These are phyloP conservation scores for Aplidium turbinatum DNA, from an alignment of 23 tunicate species.

Conservation along the genomic window DNA sequence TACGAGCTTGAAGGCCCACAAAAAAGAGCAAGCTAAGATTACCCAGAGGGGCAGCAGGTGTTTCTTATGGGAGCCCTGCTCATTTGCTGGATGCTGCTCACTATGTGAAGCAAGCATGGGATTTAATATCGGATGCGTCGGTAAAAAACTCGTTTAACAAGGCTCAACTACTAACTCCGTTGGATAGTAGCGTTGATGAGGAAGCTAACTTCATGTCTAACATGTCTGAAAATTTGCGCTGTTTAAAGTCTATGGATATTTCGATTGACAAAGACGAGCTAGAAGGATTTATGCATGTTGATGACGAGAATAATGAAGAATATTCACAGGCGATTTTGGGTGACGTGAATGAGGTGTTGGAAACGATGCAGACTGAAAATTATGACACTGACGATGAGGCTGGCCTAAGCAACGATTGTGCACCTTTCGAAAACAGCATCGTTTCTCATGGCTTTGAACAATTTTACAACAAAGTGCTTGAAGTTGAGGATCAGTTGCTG, in stretches of 20 bases:
- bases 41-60: conserved; percentile 17
- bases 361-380: neutral
- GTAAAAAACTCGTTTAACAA: conserved; percentile 26
- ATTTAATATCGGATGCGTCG: conserved; percentile 36
- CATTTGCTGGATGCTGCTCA: conserved; percentile 37
- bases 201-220: conserved; percentile 19
- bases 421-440: neutral
- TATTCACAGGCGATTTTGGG: conserved; percentile 21
- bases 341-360: conserved; percentile 9
- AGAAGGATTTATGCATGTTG: conserved; percentile 28
- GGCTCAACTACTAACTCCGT: conserved; percentile 26
- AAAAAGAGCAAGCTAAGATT: conserved; percentile 29
- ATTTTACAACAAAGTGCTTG: no score
- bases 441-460: conserved; percentile 11
- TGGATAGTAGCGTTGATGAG: conserved; percentile 19
- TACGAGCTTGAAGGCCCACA: conserved; percentile 22
- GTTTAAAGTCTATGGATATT: conserved; percentile 16
- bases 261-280: conserved; percentile 27
- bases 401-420: conserved; percentile 5
- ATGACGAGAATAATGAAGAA: conserved; percentile 38
- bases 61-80: conserved; percentile 29
- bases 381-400: conserved; percentile 1
- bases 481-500: no score
- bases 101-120: conserved; percentile 14
- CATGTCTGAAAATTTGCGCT: conserved; percentile 21